Percentiles rank a stretch among this genome's conserved stretches.
Evolutionary conservation across 2,797 vertebrate species (phyloP).

Genomic region (Uromys caudimaculatus): DNA sequence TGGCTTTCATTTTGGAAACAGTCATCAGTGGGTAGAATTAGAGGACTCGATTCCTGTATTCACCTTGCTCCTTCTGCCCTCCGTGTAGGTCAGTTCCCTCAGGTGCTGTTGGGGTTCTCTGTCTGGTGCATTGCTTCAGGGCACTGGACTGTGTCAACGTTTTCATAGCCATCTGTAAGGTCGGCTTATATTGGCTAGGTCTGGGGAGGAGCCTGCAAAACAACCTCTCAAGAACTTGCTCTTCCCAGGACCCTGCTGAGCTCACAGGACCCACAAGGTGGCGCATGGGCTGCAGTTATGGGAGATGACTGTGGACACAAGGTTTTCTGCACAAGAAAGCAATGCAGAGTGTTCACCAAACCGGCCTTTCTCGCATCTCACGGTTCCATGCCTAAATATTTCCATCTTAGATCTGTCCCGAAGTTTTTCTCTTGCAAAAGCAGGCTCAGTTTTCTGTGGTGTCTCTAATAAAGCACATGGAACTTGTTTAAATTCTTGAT

Average conservation of each 20-base stretch:
- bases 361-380: accelerated
- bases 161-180: neutral
- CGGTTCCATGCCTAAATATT: neutral
- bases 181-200: too few species aligned
- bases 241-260: neutral
- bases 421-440: neutral
- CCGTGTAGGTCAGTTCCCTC: neutral
- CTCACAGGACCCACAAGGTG: conserved; percentile 82
- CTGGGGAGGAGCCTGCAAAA: neutral
- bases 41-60: too few species aligned
- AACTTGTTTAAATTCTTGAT: neutral
- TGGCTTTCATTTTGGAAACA: neutral
- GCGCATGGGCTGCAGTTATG: conserved; percentile 83
- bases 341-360: neutral
- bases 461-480: neutral
- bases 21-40: neutral
- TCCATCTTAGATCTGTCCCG: neutral
- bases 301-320: neutral
- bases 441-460: neutral
- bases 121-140: neutral
- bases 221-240: neutral
- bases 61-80: neutral
- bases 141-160: neutral
- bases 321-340: neutral
- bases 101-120: neutral